These are phyloP conservation scores for Punctoribates punctum DNA, from an alignment of 2,888 invertebrate genomes.

Conservation along the genomic window DNA sequence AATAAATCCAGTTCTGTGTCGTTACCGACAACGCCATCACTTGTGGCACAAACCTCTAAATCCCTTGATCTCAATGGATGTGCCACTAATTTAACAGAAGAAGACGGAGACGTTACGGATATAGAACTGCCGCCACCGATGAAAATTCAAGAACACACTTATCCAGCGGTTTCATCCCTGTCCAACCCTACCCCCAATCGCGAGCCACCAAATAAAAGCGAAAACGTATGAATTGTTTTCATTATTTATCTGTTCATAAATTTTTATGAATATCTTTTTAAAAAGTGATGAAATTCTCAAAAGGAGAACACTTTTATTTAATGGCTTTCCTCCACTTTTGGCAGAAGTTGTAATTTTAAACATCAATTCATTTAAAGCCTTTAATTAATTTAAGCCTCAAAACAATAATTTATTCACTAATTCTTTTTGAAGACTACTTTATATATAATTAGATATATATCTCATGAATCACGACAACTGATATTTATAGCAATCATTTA, in stretches of 20 bases:
- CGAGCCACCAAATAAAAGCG: not conserved
- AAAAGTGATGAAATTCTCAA: no score
- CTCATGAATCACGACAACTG: no score
- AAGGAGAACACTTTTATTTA: no score
- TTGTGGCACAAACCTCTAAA: constrained; percentile 25
- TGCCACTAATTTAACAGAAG: constrained; percentile 59
- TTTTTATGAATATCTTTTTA: no score
- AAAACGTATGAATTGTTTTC: not conserved
- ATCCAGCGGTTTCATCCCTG: constrained; percentile 60
- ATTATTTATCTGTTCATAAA: not conserved
- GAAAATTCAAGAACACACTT: constrained; percentile 74
- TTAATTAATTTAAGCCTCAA: no score
- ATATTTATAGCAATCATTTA: no score
- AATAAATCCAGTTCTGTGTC: constrained; percentile 30
- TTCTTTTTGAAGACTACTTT: no score
- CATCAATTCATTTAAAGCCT: no score
- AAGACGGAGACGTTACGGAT: constrained; percentile 65
- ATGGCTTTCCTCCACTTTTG: no score
- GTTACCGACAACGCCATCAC: constrained; percentile 20
- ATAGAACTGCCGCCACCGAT: constrained; percentile 90
- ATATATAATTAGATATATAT: no score
- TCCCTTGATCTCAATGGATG: constrained; percentile 40
- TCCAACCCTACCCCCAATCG: constrained; percentile 48
- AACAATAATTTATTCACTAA: no score
- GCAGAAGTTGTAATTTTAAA: no score